phyloP scores from a whole-genome alignment of 1,140 invertebrate genomes.

The Drosophila baimaii region DNA sequence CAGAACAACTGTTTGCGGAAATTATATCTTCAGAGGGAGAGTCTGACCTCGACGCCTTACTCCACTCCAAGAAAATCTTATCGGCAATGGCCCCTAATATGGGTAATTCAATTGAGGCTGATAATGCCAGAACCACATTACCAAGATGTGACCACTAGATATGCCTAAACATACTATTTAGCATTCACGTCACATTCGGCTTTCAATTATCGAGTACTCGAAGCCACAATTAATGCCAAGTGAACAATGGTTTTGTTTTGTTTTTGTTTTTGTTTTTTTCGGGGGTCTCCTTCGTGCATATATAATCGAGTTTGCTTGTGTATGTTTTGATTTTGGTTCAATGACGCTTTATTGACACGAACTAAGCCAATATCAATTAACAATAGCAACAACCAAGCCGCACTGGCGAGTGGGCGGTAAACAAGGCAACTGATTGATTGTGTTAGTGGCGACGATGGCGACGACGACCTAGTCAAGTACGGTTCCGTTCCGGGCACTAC shows the following conservation, averaged over 20 bases:
- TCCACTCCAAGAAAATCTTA: slow-evolving; percentile 1
- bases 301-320: slow-evolving; percentile 19
- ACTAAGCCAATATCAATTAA: slow-evolving; percentile 73
- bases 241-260: slow-evolving; percentile 19
- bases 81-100: slow-evolving; percentile 12
- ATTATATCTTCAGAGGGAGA: background rate
- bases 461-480: slow-evolving; percentile 71
- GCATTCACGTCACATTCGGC: slow-evolving; percentile 46
- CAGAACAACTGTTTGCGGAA: background rate
- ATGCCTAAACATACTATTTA: slow-evolving; percentile 10
- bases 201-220: slow-evolving; percentile 53
- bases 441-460: slow-evolving; percentile 53
- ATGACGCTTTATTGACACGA: slow-evolving; percentile 59
- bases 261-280: slow-evolving; percentile 27
- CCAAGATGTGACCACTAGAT: background rate
- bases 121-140: background rate
- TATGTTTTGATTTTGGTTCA: slow-evolving; percentile 64
- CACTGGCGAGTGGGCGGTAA: slow-evolving; percentile 51
- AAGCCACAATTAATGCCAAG: slow-evolving; percentile 63
- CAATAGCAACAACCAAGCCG: slow-evolving; percentile 58
- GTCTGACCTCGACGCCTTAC: background rate
- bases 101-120: slow-evolving; percentile 16
- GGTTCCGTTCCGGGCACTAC: slow-evolving; percentile 41
- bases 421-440: slow-evolving; percentile 70
- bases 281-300: slow-evolving; percentile 15